phyloP scores from a whole-genome alignment of 2,888 invertebrate genomes.

The Barypeithes pellucidus region DNA sequence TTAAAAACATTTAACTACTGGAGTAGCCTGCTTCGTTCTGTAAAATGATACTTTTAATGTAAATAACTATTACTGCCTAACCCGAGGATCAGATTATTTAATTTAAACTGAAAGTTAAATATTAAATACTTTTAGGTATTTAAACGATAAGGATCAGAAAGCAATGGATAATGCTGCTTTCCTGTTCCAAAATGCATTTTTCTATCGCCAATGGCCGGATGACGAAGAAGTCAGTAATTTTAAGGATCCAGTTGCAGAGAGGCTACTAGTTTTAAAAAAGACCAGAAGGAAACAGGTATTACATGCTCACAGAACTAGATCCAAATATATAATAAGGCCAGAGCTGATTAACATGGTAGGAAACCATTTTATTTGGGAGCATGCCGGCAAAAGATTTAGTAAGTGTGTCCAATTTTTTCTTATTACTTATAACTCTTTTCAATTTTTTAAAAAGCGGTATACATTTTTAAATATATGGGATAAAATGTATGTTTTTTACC shows the following conservation, averaged over 20 bases:
- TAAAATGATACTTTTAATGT: too few relatives aligned
- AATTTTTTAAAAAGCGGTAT: too few relatives aligned
- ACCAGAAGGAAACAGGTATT: slow-evolving; percentile 86
- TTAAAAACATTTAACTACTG: too few relatives aligned
- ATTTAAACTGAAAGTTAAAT: background rate
- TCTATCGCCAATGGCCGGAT: slow-evolving; percentile 87
- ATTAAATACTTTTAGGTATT: slow-evolving; percentile 55
- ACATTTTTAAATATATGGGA: background rate
- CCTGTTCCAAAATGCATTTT: slow-evolving; percentile 90
- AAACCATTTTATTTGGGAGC: slow-evolving; percentile 96
- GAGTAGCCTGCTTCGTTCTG: too few relatives aligned
- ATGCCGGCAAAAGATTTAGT: slow-evolving; percentile 73
- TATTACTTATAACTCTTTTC: too few relatives aligned
- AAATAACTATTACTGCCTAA: too few relatives aligned
- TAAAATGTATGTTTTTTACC: too few relatives aligned
- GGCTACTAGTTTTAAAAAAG: slow-evolving; percentile 84
- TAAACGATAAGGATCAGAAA: slow-evolving; percentile 58
- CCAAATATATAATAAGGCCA: slow-evolving; percentile 91
- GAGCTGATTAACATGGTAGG: slow-evolving; percentile 91
- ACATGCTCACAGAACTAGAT: slow-evolving; percentile 92
- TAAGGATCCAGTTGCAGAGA: slow-evolving; percentile 74
- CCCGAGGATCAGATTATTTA: too few relatives aligned
- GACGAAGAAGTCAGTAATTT: slow-evolving; percentile 73
- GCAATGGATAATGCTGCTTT: slow-evolving; percentile 84
- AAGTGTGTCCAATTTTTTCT: too few relatives aligned